phyloP scores from a whole-genome alignment of 2,888 invertebrate species.

The Troglohyphantes excavatus region DNA sequence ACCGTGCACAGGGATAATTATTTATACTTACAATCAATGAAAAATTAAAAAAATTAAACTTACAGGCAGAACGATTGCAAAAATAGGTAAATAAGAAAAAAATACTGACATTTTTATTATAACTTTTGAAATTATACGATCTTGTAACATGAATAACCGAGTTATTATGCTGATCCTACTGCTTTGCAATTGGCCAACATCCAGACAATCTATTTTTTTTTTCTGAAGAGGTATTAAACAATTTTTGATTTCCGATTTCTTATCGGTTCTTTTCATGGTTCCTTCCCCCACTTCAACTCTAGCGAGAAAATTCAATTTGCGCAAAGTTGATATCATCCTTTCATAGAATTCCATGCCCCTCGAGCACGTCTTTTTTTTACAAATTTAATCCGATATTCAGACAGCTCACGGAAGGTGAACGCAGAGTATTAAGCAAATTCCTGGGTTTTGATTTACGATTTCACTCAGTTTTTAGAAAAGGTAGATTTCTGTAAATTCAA shows the following conservation, averaged over 20 bases:
- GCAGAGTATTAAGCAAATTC: conserved; percentile 25
- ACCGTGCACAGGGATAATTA: no score
- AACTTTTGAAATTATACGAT: no score
- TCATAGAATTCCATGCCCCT: conserved; percentile 1
- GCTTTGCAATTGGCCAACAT: background rate
- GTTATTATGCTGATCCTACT: no score
- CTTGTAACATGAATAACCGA: no score
- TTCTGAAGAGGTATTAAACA: conserved; percentile 17
- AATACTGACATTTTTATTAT: no score
- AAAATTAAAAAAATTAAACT: no score
- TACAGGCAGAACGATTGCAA: no score
- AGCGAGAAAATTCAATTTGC: background rate
- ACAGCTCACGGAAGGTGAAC: background rate
- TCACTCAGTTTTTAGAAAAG: background rate
- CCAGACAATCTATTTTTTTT: conserved; percentile 9
- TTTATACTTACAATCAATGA: no score
- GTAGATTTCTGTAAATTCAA: background rate
- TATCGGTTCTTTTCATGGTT: conserved; percentile 9
- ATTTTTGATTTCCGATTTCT: conserved; percentile 53
- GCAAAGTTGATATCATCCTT: conserved; percentile 7
- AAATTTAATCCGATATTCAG: conserved; percentile 38
- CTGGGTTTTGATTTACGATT: conserved; percentile 22
- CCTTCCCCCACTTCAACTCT: background rate
- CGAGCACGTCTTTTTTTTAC: background rate
- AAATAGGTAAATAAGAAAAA: no score